Evolutionary conservation across 2,888 invertebrate species (phyloP).

Genomic region (Pinctada fucata): DNA sequence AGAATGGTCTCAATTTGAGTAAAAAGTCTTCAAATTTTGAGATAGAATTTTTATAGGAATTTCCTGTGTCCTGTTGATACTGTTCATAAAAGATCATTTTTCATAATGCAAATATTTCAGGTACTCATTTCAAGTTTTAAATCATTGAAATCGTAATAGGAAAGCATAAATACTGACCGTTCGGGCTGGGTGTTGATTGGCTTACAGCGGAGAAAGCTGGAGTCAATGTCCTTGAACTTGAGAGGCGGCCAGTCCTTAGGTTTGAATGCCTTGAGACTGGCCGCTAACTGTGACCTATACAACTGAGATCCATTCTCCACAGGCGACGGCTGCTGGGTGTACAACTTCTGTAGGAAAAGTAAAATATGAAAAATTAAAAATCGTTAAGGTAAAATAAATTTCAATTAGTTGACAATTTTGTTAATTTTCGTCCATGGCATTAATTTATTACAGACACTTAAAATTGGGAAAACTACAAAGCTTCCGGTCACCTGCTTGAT

Average conservation of each 20-base stretch:
- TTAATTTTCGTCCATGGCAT: no score
- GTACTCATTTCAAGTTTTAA: background rate
- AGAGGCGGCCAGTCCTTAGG: constrained; percentile 62
- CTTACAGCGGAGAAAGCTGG: constrained; percentile 54
- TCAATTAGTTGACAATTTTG: no score
- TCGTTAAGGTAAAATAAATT: background rate
- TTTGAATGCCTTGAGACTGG: constrained; percentile 67
- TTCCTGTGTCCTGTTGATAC: no score
- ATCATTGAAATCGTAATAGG: background rate
- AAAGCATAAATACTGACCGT: constrained; percentile 31
- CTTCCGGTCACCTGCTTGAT: no score
- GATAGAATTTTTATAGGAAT: no score
- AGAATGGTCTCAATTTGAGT: no score
- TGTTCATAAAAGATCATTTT: no score
- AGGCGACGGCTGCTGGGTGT: constrained; percentile 45
- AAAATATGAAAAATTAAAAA: background rate
- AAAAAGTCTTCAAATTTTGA: no score
- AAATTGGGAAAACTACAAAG: no score
- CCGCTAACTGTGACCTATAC: constrained; percentile 61
- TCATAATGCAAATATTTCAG: no score
- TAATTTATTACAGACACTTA: no score
- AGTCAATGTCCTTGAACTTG: constrained; percentile 53
- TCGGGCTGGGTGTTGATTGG: constrained; percentile 54
- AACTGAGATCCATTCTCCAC: constrained; percentile 56
- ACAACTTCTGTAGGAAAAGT: constrained; percentile 58